phyloP scores from a whole-genome alignment of 1,140 invertebrate species.

The Anastatus disparis region DNA sequence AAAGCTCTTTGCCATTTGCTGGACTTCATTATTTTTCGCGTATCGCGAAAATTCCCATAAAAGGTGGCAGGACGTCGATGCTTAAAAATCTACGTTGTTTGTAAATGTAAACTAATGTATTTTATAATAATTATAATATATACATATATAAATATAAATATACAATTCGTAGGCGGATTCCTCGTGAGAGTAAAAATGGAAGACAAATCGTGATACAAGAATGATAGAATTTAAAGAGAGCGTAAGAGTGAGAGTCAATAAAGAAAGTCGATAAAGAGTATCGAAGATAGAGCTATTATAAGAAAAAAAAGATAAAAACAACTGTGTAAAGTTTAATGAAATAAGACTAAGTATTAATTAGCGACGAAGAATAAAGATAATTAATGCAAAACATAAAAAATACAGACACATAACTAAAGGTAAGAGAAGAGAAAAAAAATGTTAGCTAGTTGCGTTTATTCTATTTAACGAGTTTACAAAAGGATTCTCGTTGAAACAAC shows the following conservation, averaged over 20 bases:
- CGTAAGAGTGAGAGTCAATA: constrained; percentile 40
- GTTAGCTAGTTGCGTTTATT: constrained; percentile 50
- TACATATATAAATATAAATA: constrained; percentile 34
- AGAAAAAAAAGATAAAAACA: constrained; percentile 42
- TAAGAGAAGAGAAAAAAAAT: constrained; percentile 48
- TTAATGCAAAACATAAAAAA: constrained; percentile 50
- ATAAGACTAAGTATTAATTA: constrained; percentile 50
- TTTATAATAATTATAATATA: constrained; percentile 59
- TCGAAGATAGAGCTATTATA: constrained; percentile 40
- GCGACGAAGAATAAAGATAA: constrained; percentile 45
- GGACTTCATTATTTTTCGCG: constrained; percentile 30
- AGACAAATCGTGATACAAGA: constrained; percentile 39
- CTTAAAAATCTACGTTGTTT: constrained; percentile 61
- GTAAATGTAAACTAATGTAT: constrained; percentile 66
- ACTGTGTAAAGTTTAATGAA: constrained; percentile 45
- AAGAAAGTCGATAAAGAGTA: constrained; percentile 39
- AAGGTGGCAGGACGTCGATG: constrained; percentile 55
- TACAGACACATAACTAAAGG: constrained; percentile 50
- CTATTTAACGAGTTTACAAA: constrained; percentile 34
- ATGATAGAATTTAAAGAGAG: constrained; percentile 35
- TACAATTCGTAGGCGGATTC: constrained; percentile 51
- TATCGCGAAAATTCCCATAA: constrained; percentile 41
- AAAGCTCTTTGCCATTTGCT: constrained; percentile 25
- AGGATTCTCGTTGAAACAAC: constrained; percentile 24
- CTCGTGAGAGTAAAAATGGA: constrained; percentile 39